Conservation (phyloP, 2,888 invertebrate species). For the Galeruca laticollis region DNA sequence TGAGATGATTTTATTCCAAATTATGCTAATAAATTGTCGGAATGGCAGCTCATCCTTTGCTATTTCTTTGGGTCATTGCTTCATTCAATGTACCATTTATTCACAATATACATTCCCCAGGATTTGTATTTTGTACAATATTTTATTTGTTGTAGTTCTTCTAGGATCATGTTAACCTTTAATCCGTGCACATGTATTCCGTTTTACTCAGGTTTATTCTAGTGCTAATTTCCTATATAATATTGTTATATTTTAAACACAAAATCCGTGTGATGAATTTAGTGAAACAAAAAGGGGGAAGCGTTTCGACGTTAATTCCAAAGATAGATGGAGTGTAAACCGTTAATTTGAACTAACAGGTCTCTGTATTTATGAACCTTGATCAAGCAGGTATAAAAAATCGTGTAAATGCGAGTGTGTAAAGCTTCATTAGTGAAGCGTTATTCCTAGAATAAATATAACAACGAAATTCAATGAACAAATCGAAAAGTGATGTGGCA, state of each 20-base stretch:
- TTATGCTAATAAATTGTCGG: no score
- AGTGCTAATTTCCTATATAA: no score
- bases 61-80: no score
- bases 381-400: slow-evolving; percentile 51
- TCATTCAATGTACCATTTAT: no score
- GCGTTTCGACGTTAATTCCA: slow-evolving; percentile 26
- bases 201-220: no score
- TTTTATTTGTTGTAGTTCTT: no score
- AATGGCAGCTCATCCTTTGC: no score
- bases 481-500: slow-evolving; percentile 22
- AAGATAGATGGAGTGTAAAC: slow-evolving; percentile 38
- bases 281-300: slow-evolving; percentile 34
- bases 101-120: no score
- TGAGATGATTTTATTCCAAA: no score
- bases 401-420: slow-evolving; percentile 40
- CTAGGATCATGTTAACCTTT: no score
- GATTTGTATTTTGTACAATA: no score
- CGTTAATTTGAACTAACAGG: slow-evolving; percentile 38
- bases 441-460: slow-evolving; percentile 29
- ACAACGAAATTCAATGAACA: slow-evolving; percentile 31
- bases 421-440: slow-evolving; percentile 25
- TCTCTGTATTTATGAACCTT: slow-evolving; percentile 42
- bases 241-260: slow-evolving; percentile 22
- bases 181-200: no score
- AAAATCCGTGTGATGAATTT: slow-evolving; percentile 27